These are phyloP conservation scores for Proteles cristata DNA, from an alignment of 2,113 vertebrate genomes.

Conservation along the genomic window DNA sequence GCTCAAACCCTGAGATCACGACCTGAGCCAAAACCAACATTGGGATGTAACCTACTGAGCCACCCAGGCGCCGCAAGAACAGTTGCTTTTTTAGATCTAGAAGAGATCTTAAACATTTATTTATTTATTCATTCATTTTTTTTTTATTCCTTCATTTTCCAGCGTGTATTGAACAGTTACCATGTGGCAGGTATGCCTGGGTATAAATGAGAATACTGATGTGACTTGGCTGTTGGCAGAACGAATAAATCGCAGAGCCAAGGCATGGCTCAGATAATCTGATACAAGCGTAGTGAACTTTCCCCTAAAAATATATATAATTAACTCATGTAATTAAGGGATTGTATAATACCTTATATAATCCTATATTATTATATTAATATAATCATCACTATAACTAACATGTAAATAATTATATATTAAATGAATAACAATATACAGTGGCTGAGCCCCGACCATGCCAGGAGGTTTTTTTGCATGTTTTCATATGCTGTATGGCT, in stretches of 20 bases:
- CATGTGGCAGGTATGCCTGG: neutral
- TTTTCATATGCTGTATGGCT: neutral
- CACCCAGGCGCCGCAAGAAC: too few relatives aligned
- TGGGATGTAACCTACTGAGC: too few relatives aligned
- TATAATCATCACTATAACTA: neutral
- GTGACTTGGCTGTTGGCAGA: neutral
- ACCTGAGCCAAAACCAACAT: too few relatives aligned
- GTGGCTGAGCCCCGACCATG: neutral
- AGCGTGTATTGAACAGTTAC: neutral
- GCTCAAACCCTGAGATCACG: too few relatives aligned
- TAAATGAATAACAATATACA: neutral
- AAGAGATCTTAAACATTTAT: neutral
- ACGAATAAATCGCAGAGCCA: neutral
- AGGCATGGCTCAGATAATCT: neutral
- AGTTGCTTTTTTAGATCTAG: neutral
- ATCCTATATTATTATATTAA: neutral
- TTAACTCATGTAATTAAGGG: neutral
- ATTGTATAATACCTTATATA: neutral
- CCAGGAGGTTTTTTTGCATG: neutral
- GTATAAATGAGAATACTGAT: neutral
- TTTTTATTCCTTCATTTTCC: neutral
- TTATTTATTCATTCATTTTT: neutral
- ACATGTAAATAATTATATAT: neutral
- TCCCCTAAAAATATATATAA: neutral
- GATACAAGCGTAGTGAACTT: neutral